These are phyloP conservation scores for Oscheius sp. DNA, from an alignment of 2,888 invertebrate species.

Conservation along the genomic window DNA sequence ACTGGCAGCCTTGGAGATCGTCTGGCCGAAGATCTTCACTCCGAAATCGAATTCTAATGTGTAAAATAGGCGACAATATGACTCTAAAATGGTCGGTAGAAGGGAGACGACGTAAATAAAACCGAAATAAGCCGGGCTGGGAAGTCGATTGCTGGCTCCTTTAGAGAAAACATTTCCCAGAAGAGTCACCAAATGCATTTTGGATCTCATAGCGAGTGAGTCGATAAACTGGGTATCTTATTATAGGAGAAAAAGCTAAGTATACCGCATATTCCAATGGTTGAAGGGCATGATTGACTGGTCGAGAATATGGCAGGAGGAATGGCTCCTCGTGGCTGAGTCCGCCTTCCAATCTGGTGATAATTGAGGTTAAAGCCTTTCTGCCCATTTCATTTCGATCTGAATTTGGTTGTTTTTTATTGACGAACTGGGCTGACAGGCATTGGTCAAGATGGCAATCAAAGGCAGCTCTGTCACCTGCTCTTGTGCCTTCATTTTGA, in stretches of 20 bases:
- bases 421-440: conserved; percentile 46
- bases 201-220: conserved; percentile 61
- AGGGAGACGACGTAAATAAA: background rate
- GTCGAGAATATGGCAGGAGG: conserved; percentile 42
- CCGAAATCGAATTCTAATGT: conserved; percentile 37
- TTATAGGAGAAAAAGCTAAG: background rate
- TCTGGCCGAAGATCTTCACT: conserved; percentile 23
- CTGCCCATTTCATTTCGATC: conserved; percentile 40
- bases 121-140: conserved; percentile 48
- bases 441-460: conserved; percentile 65
- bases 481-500: conserved; percentile 37
- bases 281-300: conserved; percentile 38
- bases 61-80: conserved; percentile 35
- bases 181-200: conserved; percentile 41
- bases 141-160: conserved; percentile 28
- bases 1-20: conserved; percentile 8
- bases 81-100: conserved; percentile 9
- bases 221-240: conserved; percentile 51
- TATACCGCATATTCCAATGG: conserved; percentile 41
- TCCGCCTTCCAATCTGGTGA: conserved; percentile 28
- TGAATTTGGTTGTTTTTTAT: conserved; percentile 6
- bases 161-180: conserved; percentile 1
- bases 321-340: conserved; percentile 27
- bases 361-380: background rate
- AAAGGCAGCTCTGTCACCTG: conserved; percentile 45